A percentile compares a stretch with the other conserved stretches of the same genome.
Evolutionary conservation across 2,888 invertebrate genomes (phyloP).

Genomic region (Melanotus villosus): DNA sequence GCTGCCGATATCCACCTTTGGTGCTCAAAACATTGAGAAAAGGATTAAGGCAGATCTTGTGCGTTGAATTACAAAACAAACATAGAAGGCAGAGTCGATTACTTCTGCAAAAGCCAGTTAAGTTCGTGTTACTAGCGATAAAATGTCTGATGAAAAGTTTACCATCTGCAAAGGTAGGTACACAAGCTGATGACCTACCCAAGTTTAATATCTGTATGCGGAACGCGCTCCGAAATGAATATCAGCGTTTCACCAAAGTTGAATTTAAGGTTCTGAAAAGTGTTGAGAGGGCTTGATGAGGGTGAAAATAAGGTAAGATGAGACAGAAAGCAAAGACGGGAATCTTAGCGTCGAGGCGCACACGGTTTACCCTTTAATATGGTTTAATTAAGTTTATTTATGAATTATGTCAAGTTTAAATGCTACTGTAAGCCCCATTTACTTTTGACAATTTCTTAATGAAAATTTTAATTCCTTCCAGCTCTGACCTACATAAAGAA

Average conservation of each 20-base stretch:
- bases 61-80: constrained; percentile 11
- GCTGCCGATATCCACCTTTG: neutral
- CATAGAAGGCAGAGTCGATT: constrained; percentile 19
- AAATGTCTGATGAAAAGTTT: constrained; percentile 49
- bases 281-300: constrained; percentile 29
- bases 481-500: neutral
- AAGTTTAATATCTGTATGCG: constrained; percentile 46
- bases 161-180: constrained; percentile 42
- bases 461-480: constrained; percentile 37
- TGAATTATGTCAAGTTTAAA: constrained; percentile 43
- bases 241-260: constrained; percentile 41
- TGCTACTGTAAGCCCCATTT: constrained; percentile 30
- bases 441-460: constrained; percentile 38
- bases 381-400: constrained; percentile 46
- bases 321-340: constrained; percentile 32
- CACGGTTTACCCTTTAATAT: constrained; percentile 39
- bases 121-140: constrained; percentile 53
- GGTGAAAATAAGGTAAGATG: constrained; percentile 22
- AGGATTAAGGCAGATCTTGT: constrained; percentile 1
- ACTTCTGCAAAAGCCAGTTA: constrained; percentile 42
- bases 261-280: constrained; percentile 39
- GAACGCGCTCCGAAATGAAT: constrained; percentile 42
- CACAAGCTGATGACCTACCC: constrained; percentile 45
- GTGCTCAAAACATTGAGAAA: neutral
- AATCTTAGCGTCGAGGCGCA: neutral